Percentiles rank a stretch among this genome's conserved stretches.
Conservation (phyloP, 2,113 vertebrate species). For the Sylvilagus bachmani region DNA sequence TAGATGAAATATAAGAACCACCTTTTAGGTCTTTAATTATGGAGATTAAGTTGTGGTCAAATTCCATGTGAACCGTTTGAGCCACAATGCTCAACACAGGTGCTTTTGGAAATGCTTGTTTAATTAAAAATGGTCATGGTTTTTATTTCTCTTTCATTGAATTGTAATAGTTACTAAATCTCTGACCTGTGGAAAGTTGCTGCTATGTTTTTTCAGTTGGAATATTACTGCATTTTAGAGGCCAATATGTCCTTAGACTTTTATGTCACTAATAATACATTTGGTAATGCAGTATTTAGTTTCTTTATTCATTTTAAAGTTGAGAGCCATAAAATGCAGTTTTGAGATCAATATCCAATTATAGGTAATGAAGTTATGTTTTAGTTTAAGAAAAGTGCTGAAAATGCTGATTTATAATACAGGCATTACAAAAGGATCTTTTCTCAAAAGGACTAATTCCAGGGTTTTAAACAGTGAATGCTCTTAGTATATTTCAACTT, state of each 20-base stretch:
- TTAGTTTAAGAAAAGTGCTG: constrained; percentile 36
- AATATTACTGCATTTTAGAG: constrained; percentile 48
- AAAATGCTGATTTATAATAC: constrained; percentile 45
- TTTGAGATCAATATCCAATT: neutral
- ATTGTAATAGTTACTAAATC: constrained; percentile 24
- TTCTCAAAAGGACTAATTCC: constrained; percentile 30
- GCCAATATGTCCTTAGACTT: constrained; percentile 38
- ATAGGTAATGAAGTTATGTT: constrained; percentile 33
- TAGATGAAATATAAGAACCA: constrained; percentile 75
- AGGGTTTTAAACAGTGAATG: constrained; percentile 40
- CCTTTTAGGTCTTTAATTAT: constrained; percentile 80
- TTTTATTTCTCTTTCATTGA: constrained; percentile 59
- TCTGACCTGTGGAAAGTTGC: neutral
- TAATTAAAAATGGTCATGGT: constrained; percentile 63
- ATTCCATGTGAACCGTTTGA: constrained; percentile 72
- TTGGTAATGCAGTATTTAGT: constrained; percentile 27
- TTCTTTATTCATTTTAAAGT: constrained; percentile 45
- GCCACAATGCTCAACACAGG: neutral
- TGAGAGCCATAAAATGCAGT: constrained; percentile 24
- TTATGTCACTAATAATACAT: neutral
- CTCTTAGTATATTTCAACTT: constrained; percentile 53
- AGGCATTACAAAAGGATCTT: constrained; percentile 24
- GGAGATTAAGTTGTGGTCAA: constrained; percentile 72
- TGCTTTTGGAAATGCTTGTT: constrained; percentile 65
- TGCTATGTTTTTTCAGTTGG: constrained; percentile 7